Evolutionary conservation across 2,113 vertebrate species (phyloP).

Genomic region (Donacobius atricapilla): DNA sequence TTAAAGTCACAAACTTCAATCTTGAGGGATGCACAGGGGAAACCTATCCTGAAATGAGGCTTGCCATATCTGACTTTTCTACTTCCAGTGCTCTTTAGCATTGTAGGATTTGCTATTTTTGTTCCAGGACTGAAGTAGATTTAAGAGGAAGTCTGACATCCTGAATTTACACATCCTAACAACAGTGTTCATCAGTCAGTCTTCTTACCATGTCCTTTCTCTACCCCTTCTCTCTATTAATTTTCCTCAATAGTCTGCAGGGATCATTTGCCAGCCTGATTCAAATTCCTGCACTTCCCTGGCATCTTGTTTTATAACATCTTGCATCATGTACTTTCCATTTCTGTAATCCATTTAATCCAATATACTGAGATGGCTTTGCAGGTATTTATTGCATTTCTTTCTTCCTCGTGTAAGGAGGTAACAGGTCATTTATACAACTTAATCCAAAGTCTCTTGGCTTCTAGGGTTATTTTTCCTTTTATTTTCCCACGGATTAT

Average conservation of each 20-base stretch:
- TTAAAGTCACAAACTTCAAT: constrained; percentile 45
- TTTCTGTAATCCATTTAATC: constrained; percentile 60
- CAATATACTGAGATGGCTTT: constrained; percentile 34
- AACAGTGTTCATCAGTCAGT: constrained; percentile 17
- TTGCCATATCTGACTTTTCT: neutral
- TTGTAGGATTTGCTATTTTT: neutral
- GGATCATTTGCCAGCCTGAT: constrained; percentile 54
- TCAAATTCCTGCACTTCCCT: constrained; percentile 47
- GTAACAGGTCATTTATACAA: constrained; percentile 44
- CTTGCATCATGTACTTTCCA: constrained; percentile 53
- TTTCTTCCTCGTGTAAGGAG: constrained; percentile 1
- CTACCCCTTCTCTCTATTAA: constrained; percentile 24
- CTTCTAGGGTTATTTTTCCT: constrained; percentile 18
- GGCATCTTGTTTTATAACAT: constrained; percentile 44
- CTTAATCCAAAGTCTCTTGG: constrained; percentile 29
- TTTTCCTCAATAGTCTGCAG: constrained; percentile 50
- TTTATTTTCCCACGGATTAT: neutral
- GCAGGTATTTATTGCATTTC: constrained; percentile 37
- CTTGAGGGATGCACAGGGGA: constrained; percentile 14
- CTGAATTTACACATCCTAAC: neutral
- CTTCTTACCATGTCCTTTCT: constrained; percentile 3
- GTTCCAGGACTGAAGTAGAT: neutral
- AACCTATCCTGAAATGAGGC: constrained; percentile 2
- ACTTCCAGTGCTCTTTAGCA: constrained; percentile 1
- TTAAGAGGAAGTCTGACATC: constrained; percentile 9